Evolutionary conservation across 2,113 vertebrate species (phyloP).

Genomic region (Glaucidium brasilianum): DNA sequence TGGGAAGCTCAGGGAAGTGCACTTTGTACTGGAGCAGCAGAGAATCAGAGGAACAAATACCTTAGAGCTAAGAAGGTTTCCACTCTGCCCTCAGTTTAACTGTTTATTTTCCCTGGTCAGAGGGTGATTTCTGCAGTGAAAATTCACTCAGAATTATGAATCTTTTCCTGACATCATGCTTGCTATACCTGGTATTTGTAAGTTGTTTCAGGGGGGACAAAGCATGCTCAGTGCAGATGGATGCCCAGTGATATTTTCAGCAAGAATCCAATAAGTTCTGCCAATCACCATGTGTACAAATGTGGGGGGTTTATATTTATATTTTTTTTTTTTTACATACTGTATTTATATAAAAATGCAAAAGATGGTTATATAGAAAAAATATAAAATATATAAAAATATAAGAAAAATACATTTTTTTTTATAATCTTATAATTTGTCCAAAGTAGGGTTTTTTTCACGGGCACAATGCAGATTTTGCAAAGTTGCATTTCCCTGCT

Average conservation of each 20-base stretch:
- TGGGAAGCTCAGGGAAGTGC: not conserved
- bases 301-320: too few species aligned
- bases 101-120: not conserved
- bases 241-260: not conserved
- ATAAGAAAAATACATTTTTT: not conserved
- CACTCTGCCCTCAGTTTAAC: not conserved
- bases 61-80: not conserved
- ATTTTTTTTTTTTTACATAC: too few species aligned
- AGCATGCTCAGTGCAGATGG: not conserved
- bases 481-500: not conserved
- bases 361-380: not conserved
- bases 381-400: not conserved
- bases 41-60: not conserved
- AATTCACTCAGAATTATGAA: not conserved
- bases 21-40: not conserved
- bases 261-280: not conserved
- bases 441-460: not conserved
- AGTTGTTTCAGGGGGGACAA: fast-evolving
- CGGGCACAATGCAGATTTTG: not conserved
- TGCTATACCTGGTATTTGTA: not conserved
- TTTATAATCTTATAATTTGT: not conserved
- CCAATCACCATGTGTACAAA: not conserved
- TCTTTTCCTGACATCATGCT: not conserved
- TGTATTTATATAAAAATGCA: not conserved
- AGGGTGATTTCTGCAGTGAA: not conserved